These are phyloP conservation scores for Percopsis omiscomaycus DNA, from an alignment of 2,797 vertebrate species.

Conservation along the genomic window DNA sequence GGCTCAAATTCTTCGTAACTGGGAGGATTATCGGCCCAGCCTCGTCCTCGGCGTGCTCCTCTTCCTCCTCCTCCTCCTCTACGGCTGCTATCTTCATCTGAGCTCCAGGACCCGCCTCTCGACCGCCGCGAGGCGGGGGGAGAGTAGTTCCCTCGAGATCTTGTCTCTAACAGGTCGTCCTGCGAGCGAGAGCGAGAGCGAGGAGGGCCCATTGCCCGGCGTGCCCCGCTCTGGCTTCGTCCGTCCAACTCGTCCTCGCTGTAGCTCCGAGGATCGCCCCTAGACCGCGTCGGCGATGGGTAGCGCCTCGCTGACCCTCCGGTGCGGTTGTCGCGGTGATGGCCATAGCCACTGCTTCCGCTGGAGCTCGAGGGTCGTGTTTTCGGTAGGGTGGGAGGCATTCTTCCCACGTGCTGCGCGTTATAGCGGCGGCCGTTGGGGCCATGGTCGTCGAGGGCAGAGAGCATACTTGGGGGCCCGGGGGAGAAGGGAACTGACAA, in stretches of 20 bases:
- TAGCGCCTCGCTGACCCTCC: conserved; percentile 42
- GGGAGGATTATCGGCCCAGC: conserved; percentile 85
- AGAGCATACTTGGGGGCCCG: conserved; percentile 88
- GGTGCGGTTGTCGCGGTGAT: conserved; percentile 54
- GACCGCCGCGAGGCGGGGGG: conserved; percentile 66
- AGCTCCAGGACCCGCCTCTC: conserved; percentile 83
- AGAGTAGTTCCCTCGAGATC: conserved; percentile 79
- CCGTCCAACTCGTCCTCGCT: conserved; percentile 11
- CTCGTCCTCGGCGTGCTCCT: conserved; percentile 43
- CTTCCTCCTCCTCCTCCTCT: conserved; percentile 51
- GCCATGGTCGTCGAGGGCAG: conserved; percentile 82
- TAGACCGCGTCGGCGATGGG: conserved; percentile 67
- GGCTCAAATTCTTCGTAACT: conserved; percentile 83
- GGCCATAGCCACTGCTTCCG: conserved; percentile 73
- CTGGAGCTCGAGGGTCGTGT: conserved; percentile 68
- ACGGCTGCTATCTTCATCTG: conserved; percentile 79
- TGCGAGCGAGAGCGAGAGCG: conserved; percentile 70
- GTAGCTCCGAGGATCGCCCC: conserved; percentile 77
- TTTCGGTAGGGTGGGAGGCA: conserved; percentile 44
- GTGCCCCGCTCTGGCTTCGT: too few species aligned
- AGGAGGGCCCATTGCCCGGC: background rate
- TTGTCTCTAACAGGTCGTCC: conserved; percentile 71
- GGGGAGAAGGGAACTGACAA: conserved; percentile 67
- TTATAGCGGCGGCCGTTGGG: conserved; percentile 77
- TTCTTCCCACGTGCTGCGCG: conserved; percentile 62